Evolutionary conservation across 2,888 invertebrate species (phyloP), one percentile per base, ranked within the genome.

Genomic region (Lottia scabra): DNA sequence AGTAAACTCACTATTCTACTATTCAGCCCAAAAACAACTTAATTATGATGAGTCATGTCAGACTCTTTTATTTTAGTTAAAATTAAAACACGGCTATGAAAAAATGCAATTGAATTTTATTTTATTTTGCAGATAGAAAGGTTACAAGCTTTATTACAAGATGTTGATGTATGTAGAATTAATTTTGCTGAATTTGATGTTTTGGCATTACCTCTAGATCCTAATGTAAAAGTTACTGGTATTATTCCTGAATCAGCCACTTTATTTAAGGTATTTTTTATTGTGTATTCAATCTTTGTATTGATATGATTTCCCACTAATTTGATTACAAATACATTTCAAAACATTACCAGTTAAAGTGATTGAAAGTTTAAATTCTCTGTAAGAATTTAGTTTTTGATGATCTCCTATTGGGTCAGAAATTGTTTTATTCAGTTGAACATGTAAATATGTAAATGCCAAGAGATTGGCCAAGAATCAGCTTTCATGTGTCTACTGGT

Each of bases 131-230:
- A 91, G 91, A 95, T 95, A 0, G 97, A 97, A 85, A 92, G 95
- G 77, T 92, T 99, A 2, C 96, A 96, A 87, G 93, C 94, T 67
- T 88, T 97, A 0, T 91, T 99, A 1, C 93, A 81, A 56, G 88
- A 89, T 66, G 79, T 93, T 0, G 84, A 84, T 43, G 80, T 79
- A 12, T 81, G 81, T 26, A 86, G 84, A 74, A 84, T 83, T 46
- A 87, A 85, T 75, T 97, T 98, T 90, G 92, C 94, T 0, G 94
- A 93, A 89, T 96, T 98, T 89, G 97, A 98, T 19, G 94, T 96
- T 0, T 93, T 99, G 87, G 96, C 97, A 0, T 94, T 99, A 85
- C 98, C 99, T 0, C 89, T 99, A 15, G 98, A 99, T 91, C 99
- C 99, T 0, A 94, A 93, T 81, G 93, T 98, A 30, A 93, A 92